These are phyloP conservation scores for Anomalospiza imberbis DNA, from an alignment of 2,797 vertebrate species.

Conservation along the genomic window DNA sequence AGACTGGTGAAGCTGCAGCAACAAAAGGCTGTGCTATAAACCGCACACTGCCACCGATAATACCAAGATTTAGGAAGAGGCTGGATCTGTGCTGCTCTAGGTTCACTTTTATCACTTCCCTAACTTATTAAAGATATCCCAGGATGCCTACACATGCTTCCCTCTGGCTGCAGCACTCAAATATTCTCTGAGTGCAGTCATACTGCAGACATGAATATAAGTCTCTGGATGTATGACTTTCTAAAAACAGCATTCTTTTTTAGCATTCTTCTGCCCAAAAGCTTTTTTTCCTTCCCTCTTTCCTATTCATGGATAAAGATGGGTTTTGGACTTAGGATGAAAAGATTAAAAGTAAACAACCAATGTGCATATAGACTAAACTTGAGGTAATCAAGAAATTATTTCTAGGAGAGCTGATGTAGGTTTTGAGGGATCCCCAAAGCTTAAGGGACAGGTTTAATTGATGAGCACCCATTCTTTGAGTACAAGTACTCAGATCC, in stretches of 20 bases:
- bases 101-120: background rate
- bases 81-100: background rate
- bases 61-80: background rate
- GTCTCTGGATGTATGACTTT: background rate
- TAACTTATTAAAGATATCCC: background rate
- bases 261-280: background rate
- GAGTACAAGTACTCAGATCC: background rate
- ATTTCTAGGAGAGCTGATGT: background rate
- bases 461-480: background rate
- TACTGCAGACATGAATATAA: background rate
- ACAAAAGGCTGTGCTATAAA: background rate
- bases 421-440: background rate
- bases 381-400: background rate
- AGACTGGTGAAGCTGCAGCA: background rate
- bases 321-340: rapidly evolving
- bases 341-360: background rate
- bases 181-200: background rate
- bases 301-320: background rate
- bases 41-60: background rate
- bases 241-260: background rate
- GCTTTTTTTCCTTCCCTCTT: background rate
- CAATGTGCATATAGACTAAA: background rate
- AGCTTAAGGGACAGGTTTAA: background rate
- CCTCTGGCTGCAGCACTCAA: background rate
- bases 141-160: background rate